Evolutionary conservation across 2,113 vertebrate genomes (phyloP), one percentile per base, ranked within the genome.

Genomic region (Greenwoodochromis staneri): DNA sequence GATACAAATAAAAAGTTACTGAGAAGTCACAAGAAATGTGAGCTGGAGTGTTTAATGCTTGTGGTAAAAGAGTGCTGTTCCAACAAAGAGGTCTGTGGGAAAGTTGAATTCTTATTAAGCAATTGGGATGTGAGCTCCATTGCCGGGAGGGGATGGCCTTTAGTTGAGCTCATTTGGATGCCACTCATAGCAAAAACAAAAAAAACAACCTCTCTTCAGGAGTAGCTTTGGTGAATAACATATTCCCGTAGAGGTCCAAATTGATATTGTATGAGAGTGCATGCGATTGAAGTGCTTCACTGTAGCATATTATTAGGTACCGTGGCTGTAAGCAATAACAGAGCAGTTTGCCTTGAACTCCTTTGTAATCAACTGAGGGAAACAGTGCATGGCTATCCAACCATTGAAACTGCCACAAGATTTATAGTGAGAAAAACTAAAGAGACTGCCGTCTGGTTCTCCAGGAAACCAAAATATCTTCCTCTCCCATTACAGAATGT

Each of bases 351-450:
- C 93, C 89, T 91, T 92, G 82, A 94, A 93, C 92, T 93, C 90
- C 92, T 92, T 94, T 92, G 91, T 93, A 93, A 96, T 95, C 93
- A 94, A 85, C 90, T 91, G 81, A 54, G 91, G 88, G 84, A 93
- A 91, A 93, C 91, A 87, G 86, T 61, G 91, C 89, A 89, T 10
- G 84, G 83, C 87, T 83, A 86, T 93, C 87, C 91, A 90, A 85
- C 92, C 91, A 92, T 85, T 93, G 59, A 94, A 94, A 92, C 92
- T 91, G 93, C 89, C 88, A 63, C 7, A 19, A 94, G 94, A 96
- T 96, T 96, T 96, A 96, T 91, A 90, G 94, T 94, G 94, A 95
- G 95, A 95, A 93, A 90, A 91, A 88, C 82, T 66, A 88, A 89
- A 91, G 87, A 86, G 86, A 87, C 91, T 91, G 94, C 88, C 85